A percentile compares a stretch with the other conserved stretches of the same genome.
Evolutionary conservation across 2,113 vertebrate species (phyloP).

Genomic region (Urocitellus parryii): DNA sequence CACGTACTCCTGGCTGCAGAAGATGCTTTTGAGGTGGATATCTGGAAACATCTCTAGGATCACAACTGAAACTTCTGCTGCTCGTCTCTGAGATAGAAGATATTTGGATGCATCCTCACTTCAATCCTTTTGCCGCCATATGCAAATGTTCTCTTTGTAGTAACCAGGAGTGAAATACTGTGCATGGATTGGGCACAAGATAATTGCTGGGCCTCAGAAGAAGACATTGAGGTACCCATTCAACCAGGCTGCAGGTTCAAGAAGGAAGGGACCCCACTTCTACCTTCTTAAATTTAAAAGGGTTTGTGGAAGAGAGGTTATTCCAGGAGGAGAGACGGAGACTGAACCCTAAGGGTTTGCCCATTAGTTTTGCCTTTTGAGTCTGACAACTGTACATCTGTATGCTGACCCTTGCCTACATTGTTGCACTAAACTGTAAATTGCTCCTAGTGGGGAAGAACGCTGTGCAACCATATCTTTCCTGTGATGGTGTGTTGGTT

Average conservation of each 20-base stretch:
- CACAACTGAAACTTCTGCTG: background rate
- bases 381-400: fast-evolving
- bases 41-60: background rate
- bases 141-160: too few relatives aligned
- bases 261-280: background rate
- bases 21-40: background rate
- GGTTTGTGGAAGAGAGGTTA: background rate
- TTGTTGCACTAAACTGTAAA: background rate
- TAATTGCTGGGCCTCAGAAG: background rate
- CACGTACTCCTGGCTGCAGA: background rate
- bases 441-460: fast-evolving
- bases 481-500: background rate
- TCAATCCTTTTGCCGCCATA: background rate
- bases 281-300: background rate
- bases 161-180: fast-evolving
- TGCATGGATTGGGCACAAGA: background rate
- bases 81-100: background rate
- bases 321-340: background rate
- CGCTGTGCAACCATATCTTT: too few relatives aligned
- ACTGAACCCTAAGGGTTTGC: background rate
- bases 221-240: fast-evolving
- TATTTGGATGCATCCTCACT: background rate
- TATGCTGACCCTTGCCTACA: background rate
- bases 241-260: background rate
- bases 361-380: background rate